Evolutionary conservation across 2,797 vertebrate species (phyloP).

Genomic region (Anguilla marmorata): DNA sequence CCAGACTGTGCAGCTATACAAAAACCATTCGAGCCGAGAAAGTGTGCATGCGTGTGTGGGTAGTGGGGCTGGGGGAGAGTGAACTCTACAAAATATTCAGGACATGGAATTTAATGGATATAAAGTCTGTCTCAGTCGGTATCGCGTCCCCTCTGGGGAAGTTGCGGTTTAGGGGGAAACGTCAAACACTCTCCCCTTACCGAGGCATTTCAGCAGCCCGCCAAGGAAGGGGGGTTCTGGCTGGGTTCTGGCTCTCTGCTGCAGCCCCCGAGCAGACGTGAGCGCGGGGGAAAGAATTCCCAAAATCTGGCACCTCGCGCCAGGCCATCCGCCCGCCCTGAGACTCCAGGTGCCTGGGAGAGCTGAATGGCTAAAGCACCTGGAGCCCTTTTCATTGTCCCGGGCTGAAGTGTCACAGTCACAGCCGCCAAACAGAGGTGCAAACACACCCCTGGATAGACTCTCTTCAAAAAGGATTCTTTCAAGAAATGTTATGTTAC

Average conservation of each 20-base stretch:
- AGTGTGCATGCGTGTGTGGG: background rate
- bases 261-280: conserved; percentile 52
- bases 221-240: conserved; percentile 39
- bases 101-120: conserved; percentile 63
- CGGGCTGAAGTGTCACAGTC: background rate
- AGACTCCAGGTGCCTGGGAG: conserved; percentile 44
- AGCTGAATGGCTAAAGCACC: conserved; percentile 51
- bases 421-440: conserved; percentile 22
- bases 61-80: background rate
- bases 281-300: conserved; percentile 59
- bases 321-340: conserved; percentile 30
- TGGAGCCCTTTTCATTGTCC: conserved; percentile 37
- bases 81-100: conserved; percentile 51
- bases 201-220: conserved; percentile 47
- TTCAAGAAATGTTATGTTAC: conserved; percentile 26
- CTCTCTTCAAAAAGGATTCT: conserved; percentile 28
- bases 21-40: conserved; percentile 27
- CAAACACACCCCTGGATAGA: background rate
- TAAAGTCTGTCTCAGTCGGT: conserved; percentile 61
- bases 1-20: conserved; percentile 45
- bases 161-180: conserved; percentile 49
- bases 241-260: conserved; percentile 32
- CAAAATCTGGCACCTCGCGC: conserved; percentile 52
- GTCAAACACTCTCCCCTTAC: conserved; percentile 38
- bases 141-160: conserved; percentile 52